Percentiles rank a stretch among this genome's conserved stretches.
These are phyloP conservation scores for Esox masquinongy DNA, from an alignment of 2,797 vertebrate species.

Conservation along the genomic window DNA sequence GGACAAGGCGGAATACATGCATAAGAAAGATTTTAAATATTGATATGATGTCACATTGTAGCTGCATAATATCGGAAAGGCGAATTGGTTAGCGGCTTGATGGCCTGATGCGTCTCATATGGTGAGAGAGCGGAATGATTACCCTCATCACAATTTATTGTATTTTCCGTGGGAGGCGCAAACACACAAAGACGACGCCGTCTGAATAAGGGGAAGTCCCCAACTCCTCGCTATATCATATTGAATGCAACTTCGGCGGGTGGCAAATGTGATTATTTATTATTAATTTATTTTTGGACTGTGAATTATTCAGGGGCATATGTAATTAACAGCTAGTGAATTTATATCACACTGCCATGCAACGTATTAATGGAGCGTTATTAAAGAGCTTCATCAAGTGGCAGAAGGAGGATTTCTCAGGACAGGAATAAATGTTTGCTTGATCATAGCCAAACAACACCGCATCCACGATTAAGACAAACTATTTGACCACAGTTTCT, in stretches of 20 bases:
- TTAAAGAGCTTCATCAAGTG: slow-evolving; percentile 68
- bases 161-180: slow-evolving; percentile 66
- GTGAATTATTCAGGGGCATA: slow-evolving; percentile 67
- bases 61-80: slow-evolving; percentile 82
- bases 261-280: slow-evolving; percentile 23
- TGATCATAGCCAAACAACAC: slow-evolving; percentile 41
- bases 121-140: slow-evolving; percentile 76
- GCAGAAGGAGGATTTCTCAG: slow-evolving; percentile 52
- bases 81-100: slow-evolving; percentile 76
- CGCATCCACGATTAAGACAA: not conserved
- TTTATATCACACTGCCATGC: slow-evolving; percentile 60
- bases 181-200: slow-evolving; percentile 53
- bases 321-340: slow-evolving; percentile 69
- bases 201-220: slow-evolving; percentile 45
- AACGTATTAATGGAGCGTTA: slow-evolving; percentile 69
- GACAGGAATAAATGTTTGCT: slow-evolving; percentile 51
- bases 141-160: slow-evolving; percentile 80
- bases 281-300: slow-evolving; percentile 62
- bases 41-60: slow-evolving; percentile 87
- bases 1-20: slow-evolving; percentile 91
- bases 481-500: not conserved
- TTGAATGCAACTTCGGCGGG: slow-evolving; percentile 18
- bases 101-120: slow-evolving; percentile 77
- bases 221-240: slow-evolving; percentile 40
- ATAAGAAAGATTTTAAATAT: slow-evolving; percentile 94